phyloP scores from a whole-genome alignment of 2,888 invertebrate genomes.

The Clusia tigrina region DNA sequence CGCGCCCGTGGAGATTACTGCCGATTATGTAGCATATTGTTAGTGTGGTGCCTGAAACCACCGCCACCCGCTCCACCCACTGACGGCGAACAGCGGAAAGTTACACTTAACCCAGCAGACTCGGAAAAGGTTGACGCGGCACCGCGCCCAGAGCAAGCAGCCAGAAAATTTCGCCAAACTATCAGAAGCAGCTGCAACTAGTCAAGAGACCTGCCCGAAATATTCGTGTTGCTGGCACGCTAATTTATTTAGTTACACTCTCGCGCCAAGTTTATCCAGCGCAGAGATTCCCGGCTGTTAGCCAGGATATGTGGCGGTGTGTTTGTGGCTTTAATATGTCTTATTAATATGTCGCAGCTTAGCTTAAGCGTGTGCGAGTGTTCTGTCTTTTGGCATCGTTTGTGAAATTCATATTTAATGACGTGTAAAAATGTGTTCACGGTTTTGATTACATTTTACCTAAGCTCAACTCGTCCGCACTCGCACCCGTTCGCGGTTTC shows the following conservation, averaged over 20 bases:
- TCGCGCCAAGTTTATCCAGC: background rate
- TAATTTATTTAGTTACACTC: background rate
- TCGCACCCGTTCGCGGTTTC: background rate
- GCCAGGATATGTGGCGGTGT: slow-evolving; percentile 22
- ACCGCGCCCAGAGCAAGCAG: no score
- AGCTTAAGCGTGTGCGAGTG: slow-evolving; percentile 25
- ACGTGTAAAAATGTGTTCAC: slow-evolving; percentile 58
- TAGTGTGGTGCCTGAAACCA: no score
- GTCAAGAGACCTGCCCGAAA: no score
- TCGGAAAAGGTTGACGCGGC: no score
- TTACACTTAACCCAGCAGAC: no score
- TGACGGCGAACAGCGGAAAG: no score
- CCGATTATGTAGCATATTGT: no score
- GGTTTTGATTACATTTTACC: slow-evolving; percentile 57
- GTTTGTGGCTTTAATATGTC: background rate
- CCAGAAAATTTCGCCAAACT: no score
- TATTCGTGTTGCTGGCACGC: background rate
- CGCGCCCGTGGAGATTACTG: no score
- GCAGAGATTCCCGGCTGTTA: slow-evolving; percentile 14
- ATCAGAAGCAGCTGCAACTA: no score
- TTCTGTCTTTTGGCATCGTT: slow-evolving; percentile 48
- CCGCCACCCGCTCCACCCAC: no score
- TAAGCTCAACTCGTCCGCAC: slow-evolving; percentile 32
- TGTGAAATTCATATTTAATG: slow-evolving; percentile 57
- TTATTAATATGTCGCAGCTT: background rate